Conservation (phyloP, 2,888 invertebrate genomes). For the Mesopsocus fuscifrons region DNA sequence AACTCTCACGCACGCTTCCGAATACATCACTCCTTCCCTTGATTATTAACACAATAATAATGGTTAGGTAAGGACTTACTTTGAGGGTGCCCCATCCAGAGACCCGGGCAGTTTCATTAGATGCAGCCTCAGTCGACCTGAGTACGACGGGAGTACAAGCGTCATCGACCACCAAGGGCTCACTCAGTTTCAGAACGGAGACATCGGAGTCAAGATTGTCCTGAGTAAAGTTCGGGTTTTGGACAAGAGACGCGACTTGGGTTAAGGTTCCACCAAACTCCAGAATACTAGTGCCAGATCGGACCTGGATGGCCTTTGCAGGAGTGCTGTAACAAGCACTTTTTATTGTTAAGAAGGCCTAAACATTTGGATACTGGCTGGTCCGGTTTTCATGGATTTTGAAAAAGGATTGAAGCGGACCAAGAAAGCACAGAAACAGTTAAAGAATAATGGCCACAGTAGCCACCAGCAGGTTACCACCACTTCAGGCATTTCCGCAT, state of each 20-base stretch:
- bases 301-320: background rate
- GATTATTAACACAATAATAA: too few species aligned
- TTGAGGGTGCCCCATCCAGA: conserved; percentile 3
- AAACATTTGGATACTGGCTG: too few species aligned
- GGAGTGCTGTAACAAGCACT: background rate
- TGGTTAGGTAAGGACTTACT: conserved; percentile 3
- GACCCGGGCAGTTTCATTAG: background rate
- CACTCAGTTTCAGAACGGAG: background rate
- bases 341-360: too few species aligned
- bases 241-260: background rate
- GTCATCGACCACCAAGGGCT: background rate
- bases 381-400: too few species aligned
- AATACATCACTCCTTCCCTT: too few species aligned
- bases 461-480: too few species aligned
- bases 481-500: too few species aligned
- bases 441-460: too few species aligned
- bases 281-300: background rate
- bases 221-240: background rate
- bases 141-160: background rate
- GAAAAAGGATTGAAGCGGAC: too few species aligned
- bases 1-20: too few species aligned
- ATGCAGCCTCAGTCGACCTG: background rate
- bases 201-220: background rate
- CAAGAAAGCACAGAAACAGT: too few species aligned
- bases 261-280: background rate